Conservation (phyloP, 2,888 invertebrate genomes). For the Tridacna gigas region DNA sequence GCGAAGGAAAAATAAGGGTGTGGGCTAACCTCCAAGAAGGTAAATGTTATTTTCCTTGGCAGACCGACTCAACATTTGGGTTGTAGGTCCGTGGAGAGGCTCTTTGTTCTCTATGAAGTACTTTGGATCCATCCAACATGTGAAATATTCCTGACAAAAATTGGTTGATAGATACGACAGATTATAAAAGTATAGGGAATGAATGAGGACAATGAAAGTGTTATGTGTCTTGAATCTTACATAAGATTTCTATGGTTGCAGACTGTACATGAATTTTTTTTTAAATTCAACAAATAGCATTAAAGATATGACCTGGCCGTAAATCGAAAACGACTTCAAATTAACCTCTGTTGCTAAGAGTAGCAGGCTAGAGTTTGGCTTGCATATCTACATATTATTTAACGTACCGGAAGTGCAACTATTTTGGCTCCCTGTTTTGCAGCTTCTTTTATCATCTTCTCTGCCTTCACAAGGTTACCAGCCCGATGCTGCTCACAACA, state of each 20-base stretch:
- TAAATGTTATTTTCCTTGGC: constrained; percentile 54
- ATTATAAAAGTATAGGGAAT: too few species aligned
- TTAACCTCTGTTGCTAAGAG: too few species aligned
- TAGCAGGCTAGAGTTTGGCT: too few species aligned
- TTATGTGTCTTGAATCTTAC: too few species aligned
- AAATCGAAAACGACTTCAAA: too few species aligned
- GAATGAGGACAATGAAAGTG: too few species aligned
- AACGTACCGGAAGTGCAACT: constrained; percentile 88
- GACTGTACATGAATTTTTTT: too few species aligned
- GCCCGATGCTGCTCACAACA: constrained; percentile 90
- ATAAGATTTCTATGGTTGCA: too few species aligned
- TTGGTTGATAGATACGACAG: too few species aligned
- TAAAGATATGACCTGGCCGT: too few species aligned
- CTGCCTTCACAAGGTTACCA: constrained; percentile 91
- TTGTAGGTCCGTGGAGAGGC: constrained; percentile 42
- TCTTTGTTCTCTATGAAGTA: constrained; percentile 57
- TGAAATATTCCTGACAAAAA: constrained; percentile 54
- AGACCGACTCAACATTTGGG: constrained; percentile 43
- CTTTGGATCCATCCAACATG: constrained; percentile 61
- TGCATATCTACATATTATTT: too few species aligned
- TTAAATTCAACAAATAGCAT: too few species aligned
- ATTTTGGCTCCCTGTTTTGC: constrained; percentile 88
- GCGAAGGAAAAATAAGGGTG: background rate
- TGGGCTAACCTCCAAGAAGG: constrained; percentile 54
- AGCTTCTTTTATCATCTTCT: constrained; percentile 90